phyloP scores from a whole-genome alignment of 1,140 invertebrate genomes.

The Tetragonula clypearis region DNA sequence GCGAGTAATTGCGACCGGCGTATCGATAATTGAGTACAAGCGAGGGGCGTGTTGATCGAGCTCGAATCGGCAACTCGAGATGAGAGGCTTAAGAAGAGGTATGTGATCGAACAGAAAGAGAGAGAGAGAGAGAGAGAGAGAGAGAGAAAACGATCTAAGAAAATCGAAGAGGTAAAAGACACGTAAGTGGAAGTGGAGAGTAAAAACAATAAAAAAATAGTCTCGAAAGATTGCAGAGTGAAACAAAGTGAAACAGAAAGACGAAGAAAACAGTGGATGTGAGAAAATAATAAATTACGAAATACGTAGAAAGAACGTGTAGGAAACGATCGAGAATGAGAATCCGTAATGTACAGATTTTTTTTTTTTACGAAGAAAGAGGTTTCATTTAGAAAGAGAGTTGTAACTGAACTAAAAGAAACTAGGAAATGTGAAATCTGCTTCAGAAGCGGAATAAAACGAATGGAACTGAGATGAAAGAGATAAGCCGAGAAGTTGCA shows the following conservation, averaged over 20 bases:
- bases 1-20: constrained; percentile 59
- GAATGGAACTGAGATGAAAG: neutral
- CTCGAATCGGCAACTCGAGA: constrained; percentile 35
- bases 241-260: neutral
- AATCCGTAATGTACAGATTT: neutral
- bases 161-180: neutral
- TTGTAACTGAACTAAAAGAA: neutral
- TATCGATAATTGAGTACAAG: constrained; percentile 66
- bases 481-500: neutral
- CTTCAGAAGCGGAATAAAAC: neutral
- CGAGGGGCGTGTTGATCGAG: constrained; percentile 64
- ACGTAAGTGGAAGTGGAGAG: neutral
- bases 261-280: neutral
- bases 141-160: neutral
- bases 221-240: neutral
- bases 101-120: neutral
- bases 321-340: neutral
- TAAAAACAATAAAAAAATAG: neutral
- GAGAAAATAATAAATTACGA: neutral
- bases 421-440: neutral
- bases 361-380: neutral
- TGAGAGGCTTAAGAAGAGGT: neutral
- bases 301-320: neutral
- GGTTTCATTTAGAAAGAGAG: neutral
- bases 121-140: neutral